Evolutionary conservation across 2,113 vertebrate genomes (phyloP).

Genomic region (Lepisosteus oculatus): DNA sequence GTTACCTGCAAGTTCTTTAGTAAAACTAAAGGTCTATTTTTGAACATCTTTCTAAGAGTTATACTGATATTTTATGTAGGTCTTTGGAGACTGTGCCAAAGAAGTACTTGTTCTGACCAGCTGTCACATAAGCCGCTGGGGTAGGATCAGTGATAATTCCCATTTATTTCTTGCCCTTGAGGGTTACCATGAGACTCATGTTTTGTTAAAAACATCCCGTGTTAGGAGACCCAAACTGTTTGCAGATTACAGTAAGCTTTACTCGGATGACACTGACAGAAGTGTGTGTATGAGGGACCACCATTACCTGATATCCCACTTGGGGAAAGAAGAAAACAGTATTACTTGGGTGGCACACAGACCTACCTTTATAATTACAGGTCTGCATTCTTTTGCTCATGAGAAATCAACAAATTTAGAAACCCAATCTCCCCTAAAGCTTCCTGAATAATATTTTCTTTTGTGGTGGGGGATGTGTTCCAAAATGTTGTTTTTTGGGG

Average conservation of each 20-base stretch:
- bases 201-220: conserved; percentile 63
- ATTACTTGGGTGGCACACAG: conserved; percentile 47
- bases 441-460: conserved; percentile 36
- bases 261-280: conserved; percentile 48
- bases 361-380: conserved; percentile 44
- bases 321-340: conserved; percentile 40
- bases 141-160: conserved; percentile 47
- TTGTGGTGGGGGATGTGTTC: conserved; percentile 14
- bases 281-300: conserved; percentile 54
- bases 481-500: too few species aligned
- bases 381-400: conserved; percentile 22
- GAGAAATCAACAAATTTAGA: conserved; percentile 46
- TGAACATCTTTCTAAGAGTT: background rate
- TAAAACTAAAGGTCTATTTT: too few species aligned
- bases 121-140: conserved; percentile 15
- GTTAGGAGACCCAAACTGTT: conserved; percentile 49
- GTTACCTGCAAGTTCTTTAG: too few species aligned
- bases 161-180: conserved; percentile 33
- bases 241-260: conserved; percentile 62
- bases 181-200: conserved; percentile 57
- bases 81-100: background rate
- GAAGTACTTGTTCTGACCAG: conserved; percentile 17
- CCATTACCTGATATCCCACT: conserved; percentile 44
- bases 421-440: conserved; percentile 31
- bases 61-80: conserved; percentile 4